Evolutionary conservation across 2,113 vertebrate species (phyloP).

Genomic region (Beaufortia kweichowensis): DNA sequence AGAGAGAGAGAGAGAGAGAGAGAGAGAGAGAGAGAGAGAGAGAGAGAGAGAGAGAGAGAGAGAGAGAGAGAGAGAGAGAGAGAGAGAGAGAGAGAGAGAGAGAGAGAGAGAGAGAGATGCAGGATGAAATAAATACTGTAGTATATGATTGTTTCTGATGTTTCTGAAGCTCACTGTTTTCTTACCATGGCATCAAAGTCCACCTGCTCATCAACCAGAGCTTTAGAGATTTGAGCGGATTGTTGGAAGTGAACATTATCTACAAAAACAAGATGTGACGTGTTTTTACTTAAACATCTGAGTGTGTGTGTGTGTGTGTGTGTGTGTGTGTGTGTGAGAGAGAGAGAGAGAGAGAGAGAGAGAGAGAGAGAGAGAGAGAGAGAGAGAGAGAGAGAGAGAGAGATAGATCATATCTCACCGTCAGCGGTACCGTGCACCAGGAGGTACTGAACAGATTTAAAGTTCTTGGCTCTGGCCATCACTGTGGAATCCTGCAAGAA

Average conservation of each 20-base stretch:
- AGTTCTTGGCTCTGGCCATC: conserved; percentile 87
- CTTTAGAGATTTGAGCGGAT: conserved; percentile 92
- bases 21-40: no score
- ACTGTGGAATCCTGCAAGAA: conserved; percentile 88
- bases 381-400: background rate
- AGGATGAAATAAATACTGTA: no score
- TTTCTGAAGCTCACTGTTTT: background rate
- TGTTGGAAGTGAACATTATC: conserved; percentile 99
- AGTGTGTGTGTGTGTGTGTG: no score
- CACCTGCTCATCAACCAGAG: conserved; percentile 88
- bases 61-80: no score
- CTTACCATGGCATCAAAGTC: conserved; percentile 97
- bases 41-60: no score
- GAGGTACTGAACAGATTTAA: conserved; percentile 90
- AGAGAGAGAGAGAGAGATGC: no score
- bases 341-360: background rate
- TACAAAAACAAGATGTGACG: conserved; percentile 53
- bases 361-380: no score
- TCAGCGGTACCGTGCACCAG: conserved; percentile 98
- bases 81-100: no score
- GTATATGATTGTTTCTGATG: no score
- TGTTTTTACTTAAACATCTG: background rate
- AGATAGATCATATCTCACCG: conserved; percentile 76
- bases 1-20: no score
- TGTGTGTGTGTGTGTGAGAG: no score